Evolutionary conservation across 2,113 vertebrate species (phyloP), one percentile per base, ranked within the genome.

Genomic region (Oncorhynchus masou): DNA sequence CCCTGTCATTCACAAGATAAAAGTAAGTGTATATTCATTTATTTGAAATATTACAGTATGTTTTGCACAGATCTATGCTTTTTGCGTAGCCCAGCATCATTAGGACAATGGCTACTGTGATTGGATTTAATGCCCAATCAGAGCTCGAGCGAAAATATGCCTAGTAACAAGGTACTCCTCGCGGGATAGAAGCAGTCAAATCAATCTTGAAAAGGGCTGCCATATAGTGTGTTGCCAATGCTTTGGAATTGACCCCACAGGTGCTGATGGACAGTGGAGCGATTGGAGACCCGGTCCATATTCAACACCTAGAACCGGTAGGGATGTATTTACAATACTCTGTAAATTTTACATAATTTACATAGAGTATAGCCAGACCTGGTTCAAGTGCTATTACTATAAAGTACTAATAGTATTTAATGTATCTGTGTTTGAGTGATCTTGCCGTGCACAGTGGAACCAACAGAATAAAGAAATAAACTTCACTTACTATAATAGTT

Each of bases 261-360:
- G 90, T 90, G 75, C 82, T 96, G 45, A 88, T 96, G 11, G 91
- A 94, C 74, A 79, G 83, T 34, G 93, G 94, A 67, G 89, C 65
- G 4, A 81, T 96, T 20, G 95, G 95, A 3, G 93, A 96, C 68
- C 85, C 95, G 77, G 88, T 92, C 62, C 95, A 96, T 76, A 95
- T 96, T 85, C 95, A 96, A 83, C 95, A 95, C 79, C 27, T 95
- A 22, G 95, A 95, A 80, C 95, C 94, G 11, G 95, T 95, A 90
- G 83, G 88, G 27, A 15, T 31, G 25, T 16, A 31, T 29, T 68
- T 34, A 39, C 31, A 34, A 45, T 39, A 22, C 2, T 15, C 7
- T 67, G 24, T 67, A 1, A 1, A 29, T 67, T 3, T 12, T 16
- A 29, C 5, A 13, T 29, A 19, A 67, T 27, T 65, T 54, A 54